Base-by-base conservation (phyloP, 2,888 invertebrate genomes). In the Limulus polyphemus region DNA sequence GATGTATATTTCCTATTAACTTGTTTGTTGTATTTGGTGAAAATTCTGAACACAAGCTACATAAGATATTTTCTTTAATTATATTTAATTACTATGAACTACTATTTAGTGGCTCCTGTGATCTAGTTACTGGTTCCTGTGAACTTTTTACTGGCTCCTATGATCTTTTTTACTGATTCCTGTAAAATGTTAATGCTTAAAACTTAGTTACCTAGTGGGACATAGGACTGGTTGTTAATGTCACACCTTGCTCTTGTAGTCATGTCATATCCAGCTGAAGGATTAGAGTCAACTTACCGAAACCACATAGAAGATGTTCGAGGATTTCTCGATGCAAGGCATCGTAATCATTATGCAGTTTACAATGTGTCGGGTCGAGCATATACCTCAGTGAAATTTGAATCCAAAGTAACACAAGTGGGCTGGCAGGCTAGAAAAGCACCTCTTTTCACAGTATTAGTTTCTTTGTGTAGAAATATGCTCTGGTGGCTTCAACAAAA, bases 241-340 rank as follows among this genome's bases (percentile, higher is more conserved):
- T 32, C 3, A 2, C 32, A 32, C 32, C 32, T 32, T 32, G 32
- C 32, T 32, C 32, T 97, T 62, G 11, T 64, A 72, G 90, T 94
- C 16, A 94, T 97, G 91, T 93, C 95, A 10, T 93, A 87, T 75
- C 93, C 95, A 1, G 91, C 90, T 0, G 95, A 97, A 75, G 91
- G 93, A 10, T 81, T 94, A 58, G 94, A 95, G 75, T 88, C 92
- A 13, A 84, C 90, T 1, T 90, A 92, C 74, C 86, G 88, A 74
- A 94, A 94, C 77, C 88, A 92, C 75, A 87, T 93, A 67, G 94
- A 95, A 72, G 93, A 94, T 74, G 91, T 97, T 3, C 82, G 86
- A 72, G 81, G 83, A 54, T 89, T 85, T 71, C 79, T 95, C 47
- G 79, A 73, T 85, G 86, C 79, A 81, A 86, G 58, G 82, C 79